Evolutionary conservation across 2,797 vertebrate genomes (phyloP).

Genomic region (Simalia tracyae): DNA sequence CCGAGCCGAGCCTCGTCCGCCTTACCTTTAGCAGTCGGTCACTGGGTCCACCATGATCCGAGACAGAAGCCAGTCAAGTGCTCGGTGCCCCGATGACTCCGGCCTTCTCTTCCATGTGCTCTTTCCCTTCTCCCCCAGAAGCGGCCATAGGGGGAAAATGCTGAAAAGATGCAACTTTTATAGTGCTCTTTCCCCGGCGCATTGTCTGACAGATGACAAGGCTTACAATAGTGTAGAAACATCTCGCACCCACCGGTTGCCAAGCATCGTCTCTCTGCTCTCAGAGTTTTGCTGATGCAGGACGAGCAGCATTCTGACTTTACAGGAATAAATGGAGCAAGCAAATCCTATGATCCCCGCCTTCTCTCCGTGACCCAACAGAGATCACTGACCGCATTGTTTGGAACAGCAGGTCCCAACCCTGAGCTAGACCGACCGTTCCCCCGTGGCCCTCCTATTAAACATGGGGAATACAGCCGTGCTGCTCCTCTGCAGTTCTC

Average conservation of each 20-base stretch:
- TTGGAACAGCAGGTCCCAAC: background rate
- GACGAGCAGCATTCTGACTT: background rate
- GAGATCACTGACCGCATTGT: background rate
- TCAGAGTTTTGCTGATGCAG: conserved; percentile 35
- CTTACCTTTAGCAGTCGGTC: conserved; percentile 21
- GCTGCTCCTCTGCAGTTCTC: background rate
- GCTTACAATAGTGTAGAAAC: conserved; percentile 18
- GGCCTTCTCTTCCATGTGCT: background rate
- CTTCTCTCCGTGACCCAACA: background rate
- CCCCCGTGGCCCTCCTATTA: background rate
- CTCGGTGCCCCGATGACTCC: background rate
- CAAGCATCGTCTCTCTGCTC: background rate
- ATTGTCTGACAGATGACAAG: background rate
- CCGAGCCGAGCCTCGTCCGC: background rate
- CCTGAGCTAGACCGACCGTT: background rate
- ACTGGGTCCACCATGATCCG: background rate
- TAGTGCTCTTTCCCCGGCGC: background rate
- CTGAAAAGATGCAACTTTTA: background rate
- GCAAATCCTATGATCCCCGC: background rate
- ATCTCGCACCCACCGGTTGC: conserved; percentile 16
- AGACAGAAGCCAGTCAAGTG: background rate
- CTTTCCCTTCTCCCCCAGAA: background rate
- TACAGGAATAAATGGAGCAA: background rate
- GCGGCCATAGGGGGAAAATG: background rate
- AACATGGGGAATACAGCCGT: background rate